Evolutionary conservation across 1,140 invertebrate genomes (phyloP).

Genomic region (Pseudomyrmex sp.): DNA sequence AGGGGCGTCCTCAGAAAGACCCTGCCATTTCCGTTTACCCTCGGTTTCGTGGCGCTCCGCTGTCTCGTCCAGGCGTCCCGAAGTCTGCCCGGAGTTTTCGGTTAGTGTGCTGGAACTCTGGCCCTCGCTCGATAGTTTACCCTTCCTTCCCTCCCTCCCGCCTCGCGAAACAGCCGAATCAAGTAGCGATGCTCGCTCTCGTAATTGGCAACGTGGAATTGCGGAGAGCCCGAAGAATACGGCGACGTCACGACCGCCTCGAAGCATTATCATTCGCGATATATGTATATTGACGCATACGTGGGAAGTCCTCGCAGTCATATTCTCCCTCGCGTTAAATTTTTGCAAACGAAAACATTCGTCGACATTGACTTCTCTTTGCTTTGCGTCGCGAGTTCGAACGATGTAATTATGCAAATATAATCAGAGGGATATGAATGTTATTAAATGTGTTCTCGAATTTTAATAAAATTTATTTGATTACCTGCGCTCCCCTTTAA

Average conservation of each 20-base stretch:
- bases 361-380: not conserved
- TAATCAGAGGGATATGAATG: too few species aligned
- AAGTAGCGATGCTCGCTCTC: slow-evolving; percentile 45
- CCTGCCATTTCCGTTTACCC: slow-evolving; percentile 61
- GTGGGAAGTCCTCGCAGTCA: not conserved
- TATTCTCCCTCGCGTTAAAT: not conserved
- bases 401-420: too few species aligned
- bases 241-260: slow-evolving; percentile 2
- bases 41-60: slow-evolving; percentile 59
- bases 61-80: slow-evolving; percentile 62
- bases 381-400: too few species aligned
- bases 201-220: slow-evolving; percentile 50
- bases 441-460: too few species aligned
- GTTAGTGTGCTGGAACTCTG: slow-evolving; percentile 41
- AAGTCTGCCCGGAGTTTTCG: slow-evolving; percentile 62
- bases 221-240: not conserved
- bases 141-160: not conserved
- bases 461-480: too few species aligned
- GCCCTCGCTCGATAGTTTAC: slow-evolving; percentile 48
- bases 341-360: slow-evolving; percentile 3
- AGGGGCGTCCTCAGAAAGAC: slow-evolving; percentile 54
- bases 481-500: too few species aligned
- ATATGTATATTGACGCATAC: slow-evolving; percentile 16
- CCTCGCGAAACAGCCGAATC: slow-evolving; percentile 22
- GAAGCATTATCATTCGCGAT: slow-evolving; percentile 21